Conservation (phyloP, 2,888 invertebrate species). For the Reticulitermes lucifugus region DNA sequence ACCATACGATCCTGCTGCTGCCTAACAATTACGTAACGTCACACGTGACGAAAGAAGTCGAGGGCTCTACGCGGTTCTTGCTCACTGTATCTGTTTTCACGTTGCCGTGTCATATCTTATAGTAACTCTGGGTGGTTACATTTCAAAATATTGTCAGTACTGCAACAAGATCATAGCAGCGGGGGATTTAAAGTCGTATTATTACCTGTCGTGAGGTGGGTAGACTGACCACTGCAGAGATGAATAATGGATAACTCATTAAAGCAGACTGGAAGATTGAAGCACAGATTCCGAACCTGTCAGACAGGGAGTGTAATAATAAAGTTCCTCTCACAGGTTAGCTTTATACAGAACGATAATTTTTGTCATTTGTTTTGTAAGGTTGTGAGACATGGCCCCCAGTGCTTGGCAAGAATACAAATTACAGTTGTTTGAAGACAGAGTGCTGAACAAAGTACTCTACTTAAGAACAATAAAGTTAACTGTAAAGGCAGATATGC, state of each 20-base stretch:
- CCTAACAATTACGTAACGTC: not conserved
- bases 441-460: too few species aligned
- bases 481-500: too few species aligned
- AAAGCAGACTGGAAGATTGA: not conserved
- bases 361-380: too few species aligned
- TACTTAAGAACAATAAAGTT: too few species aligned
- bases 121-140: constrained; percentile 9
- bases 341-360: too few species aligned
- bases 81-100: not conserved
- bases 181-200: not conserved
- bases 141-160: constrained; percentile 7
- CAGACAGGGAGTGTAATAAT: not conserved
- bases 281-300: not conserved
- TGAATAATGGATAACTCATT: constrained; percentile 13
- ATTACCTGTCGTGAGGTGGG: constrained; percentile 20
- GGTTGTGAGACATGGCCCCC: too few species aligned
- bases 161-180: not conserved
- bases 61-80: not conserved
- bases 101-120: not conserved
- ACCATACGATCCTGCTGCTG: not conserved
- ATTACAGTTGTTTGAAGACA: too few species aligned
- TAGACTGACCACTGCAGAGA: constrained; percentile 13
- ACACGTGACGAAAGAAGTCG: not conserved
- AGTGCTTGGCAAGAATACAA: too few species aligned
- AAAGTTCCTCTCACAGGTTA: not conserved